A percentile compares a stretch with the other conserved stretches of the same genome.
phyloP scores from a whole-genome alignment of 2,113 vertebrate genomes.

The Psittacula cyanocephala region DNA sequence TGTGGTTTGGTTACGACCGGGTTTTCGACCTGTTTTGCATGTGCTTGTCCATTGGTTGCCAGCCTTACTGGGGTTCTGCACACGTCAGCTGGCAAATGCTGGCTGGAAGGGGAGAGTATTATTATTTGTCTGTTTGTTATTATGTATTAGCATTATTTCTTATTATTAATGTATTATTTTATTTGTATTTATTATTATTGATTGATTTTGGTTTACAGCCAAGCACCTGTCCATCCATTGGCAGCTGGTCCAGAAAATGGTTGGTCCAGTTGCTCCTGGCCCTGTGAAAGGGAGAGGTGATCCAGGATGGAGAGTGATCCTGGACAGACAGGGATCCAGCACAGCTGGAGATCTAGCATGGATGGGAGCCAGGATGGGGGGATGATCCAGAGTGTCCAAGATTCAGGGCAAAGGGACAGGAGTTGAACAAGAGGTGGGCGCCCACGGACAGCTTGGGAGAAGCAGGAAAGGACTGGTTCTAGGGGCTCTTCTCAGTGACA shows the following conservation, averaged over 20 bases:
- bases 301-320: neutral
- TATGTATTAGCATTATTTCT: no score
- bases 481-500: no score
- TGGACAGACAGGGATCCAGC: neutral
- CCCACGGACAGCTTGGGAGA: neutral
- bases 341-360: neutral
- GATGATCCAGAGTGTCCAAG: neutral
- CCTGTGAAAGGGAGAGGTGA: no score
- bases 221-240: neutral
- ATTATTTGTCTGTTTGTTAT: neutral
- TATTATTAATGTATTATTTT: neutral
- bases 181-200: neutral
- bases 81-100: neutral
- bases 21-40: neutral
- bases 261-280: neutral
- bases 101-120: neutral
- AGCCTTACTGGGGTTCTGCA: fast-evolving
- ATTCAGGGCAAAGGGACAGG: neutral
- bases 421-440: neutral
- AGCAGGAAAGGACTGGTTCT: neutral
- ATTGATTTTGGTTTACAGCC: neutral
- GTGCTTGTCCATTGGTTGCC: neutral
- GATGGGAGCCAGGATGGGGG: neutral
- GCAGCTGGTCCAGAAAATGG: neutral
- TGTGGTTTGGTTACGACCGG: no score